These are phyloP conservation scores for Chydorus sphaericus DNA, from an alignment of 2,888 invertebrate genomes.

Conservation along the genomic window DNA sequence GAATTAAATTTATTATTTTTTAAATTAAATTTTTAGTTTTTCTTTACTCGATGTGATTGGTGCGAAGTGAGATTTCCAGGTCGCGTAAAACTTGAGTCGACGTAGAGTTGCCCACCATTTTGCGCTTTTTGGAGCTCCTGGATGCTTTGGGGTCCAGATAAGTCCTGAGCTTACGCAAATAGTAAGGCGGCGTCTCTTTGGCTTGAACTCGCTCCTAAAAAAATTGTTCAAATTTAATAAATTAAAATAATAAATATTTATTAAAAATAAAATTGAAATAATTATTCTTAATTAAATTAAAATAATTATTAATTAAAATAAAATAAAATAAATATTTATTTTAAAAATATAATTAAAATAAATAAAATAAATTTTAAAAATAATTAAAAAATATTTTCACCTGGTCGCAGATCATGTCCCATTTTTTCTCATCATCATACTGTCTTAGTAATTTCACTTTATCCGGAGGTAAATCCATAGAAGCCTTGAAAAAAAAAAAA, in stretches of 20 bases:
- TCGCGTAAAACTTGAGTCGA: conserved; percentile 96
- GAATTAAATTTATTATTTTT: neutral
- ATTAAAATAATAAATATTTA: too few species aligned
- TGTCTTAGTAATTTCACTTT: conserved; percentile 89
- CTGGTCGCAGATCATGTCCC: conserved; percentile 99
- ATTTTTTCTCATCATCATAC: conserved; percentile 96
- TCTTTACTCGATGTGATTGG: conserved; percentile 96
- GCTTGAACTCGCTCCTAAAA: conserved; percentile 92
- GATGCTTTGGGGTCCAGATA: conserved; percentile 94
- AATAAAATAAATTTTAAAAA: too few species aligned
- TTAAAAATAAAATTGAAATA: too few species aligned
- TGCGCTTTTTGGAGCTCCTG: conserved; percentile 89
- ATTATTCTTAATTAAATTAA: too few species aligned
- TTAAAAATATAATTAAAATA: too few species aligned
- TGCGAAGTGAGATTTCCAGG: conserved; percentile 93
- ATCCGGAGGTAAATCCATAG: conserved; percentile 97
- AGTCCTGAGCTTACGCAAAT: conserved; percentile 85
- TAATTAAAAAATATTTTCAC: conserved; percentile 38
- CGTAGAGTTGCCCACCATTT: conserved; percentile 91
- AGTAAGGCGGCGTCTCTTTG: conserved; percentile 93
- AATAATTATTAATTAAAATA: neutral
- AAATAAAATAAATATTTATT: too few species aligned
- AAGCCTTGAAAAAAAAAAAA: conserved; percentile 51
- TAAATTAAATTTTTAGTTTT: too few species aligned
- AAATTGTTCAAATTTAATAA: too few species aligned